Percentiles rank a stretch among this genome's conserved stretches.
Conservation (phyloP, 2,888 invertebrate genomes). For the Synanthedon vespiformis region DNA sequence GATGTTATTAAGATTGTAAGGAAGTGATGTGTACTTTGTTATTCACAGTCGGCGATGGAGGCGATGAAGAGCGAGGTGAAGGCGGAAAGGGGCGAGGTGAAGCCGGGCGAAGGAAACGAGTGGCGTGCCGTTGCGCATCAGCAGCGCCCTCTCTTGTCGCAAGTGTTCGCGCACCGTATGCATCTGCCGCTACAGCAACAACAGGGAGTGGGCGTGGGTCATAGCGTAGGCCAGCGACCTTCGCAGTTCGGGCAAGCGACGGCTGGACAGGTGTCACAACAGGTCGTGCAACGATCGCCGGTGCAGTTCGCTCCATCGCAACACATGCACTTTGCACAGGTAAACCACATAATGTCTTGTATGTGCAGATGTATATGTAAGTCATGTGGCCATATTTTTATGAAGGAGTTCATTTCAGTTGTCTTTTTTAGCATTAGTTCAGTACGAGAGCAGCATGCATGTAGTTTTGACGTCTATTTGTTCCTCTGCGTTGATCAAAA, state of each 20-base stretch:
- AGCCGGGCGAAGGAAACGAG: slow-evolving; percentile 14
- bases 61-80: slow-evolving; percentile 56
- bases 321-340: slow-evolving; percentile 57
- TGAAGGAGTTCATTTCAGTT: neutral
- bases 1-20: too few species aligned
- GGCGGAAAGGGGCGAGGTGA: slow-evolving; percentile 39
- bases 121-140: slow-evolving; percentile 20
- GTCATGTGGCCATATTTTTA: too few species aligned
- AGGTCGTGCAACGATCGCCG: slow-evolving; percentile 36
- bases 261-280: slow-evolving; percentile 14
- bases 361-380: too few species aligned
- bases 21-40: too few species aligned
- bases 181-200: slow-evolving; percentile 24
- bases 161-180: slow-evolving; percentile 22
- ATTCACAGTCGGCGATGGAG: slow-evolving; percentile 37
- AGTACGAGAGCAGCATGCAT: too few species aligned
- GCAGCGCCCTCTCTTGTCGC: slow-evolving; percentile 19
- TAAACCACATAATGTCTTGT: slow-evolving; percentile 10
- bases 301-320: slow-evolving; percentile 42
- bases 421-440: too few species aligned
- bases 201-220: slow-evolving; percentile 26
- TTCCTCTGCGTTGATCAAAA: too few species aligned
- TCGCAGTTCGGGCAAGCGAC: slow-evolving; percentile 23
- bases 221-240: slow-evolving; percentile 24
- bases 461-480: too few species aligned